A percentile compares a stretch with the other conserved stretches of the same genome.
Conservation (phyloP, 64 coral and sea anemone species). For the Astreopora myriophthalma region DNA sequence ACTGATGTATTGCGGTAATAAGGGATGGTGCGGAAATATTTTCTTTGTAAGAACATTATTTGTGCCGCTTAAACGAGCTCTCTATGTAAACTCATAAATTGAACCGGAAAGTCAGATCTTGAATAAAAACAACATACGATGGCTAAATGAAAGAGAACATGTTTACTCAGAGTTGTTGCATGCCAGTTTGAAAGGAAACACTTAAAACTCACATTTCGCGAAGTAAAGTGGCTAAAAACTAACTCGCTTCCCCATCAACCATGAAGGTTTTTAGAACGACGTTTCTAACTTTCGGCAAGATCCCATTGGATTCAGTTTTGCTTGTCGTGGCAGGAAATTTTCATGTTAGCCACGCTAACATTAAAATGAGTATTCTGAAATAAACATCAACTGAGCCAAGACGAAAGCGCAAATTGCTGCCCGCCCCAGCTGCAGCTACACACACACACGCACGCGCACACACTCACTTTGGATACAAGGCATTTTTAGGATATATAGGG, state of each 20-base stretch:
- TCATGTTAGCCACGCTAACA: not conserved
- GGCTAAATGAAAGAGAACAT: not conserved
- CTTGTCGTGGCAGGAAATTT: not conserved
- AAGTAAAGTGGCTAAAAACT: not conserved
- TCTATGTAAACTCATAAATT: conserved; percentile 21
- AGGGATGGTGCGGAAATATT: not conserved
- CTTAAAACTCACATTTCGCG: not conserved
- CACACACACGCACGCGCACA: too few relatives aligned
- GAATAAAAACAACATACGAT: not conserved
- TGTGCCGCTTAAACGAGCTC: not conserved
- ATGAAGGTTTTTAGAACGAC: not conserved
- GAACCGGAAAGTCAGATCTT: not conserved
- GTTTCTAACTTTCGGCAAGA: not conserved
- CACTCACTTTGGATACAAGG: too few relatives aligned
- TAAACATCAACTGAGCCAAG: too few relatives aligned
- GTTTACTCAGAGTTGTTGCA: not conserved
- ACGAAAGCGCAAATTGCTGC: too few relatives aligned
- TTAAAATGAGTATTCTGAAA: not conserved
- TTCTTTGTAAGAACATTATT: not conserved
- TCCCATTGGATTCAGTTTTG: not conserved
- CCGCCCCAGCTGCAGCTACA: too few relatives aligned
- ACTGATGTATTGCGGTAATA: not conserved
- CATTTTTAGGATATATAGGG: too few relatives aligned
- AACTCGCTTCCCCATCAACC: not conserved
- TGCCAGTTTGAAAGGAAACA: not conserved